These are phyloP conservation scores for Apotomis betuletana DNA, from an alignment of 2,888 invertebrate species.

Conservation along the genomic window DNA sequence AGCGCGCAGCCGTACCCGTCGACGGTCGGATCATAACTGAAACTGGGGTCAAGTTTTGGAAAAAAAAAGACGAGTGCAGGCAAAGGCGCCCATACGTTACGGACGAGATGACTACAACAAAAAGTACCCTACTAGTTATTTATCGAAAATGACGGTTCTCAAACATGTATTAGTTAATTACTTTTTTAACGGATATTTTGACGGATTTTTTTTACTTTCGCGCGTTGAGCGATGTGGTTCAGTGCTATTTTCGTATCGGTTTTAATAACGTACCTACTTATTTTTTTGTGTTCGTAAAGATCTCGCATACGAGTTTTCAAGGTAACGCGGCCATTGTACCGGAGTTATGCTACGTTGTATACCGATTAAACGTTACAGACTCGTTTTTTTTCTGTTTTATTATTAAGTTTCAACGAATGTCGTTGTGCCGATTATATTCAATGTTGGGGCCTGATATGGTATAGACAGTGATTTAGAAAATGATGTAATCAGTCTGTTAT, in stretches of 20 bases:
- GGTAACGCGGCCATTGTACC: constrained; percentile 79
- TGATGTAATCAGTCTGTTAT: constrained; percentile 33
- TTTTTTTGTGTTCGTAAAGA: constrained; percentile 56
- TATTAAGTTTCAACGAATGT: constrained; percentile 27
- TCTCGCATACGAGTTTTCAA: constrained; percentile 68
- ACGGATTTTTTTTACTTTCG: constrained; percentile 1
- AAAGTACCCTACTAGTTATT: constrained; percentile 82
- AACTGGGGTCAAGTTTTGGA: constrained; percentile 75
- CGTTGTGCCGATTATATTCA: constrained; percentile 36
- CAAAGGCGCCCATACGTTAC: constrained; percentile 80
- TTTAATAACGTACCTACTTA: constrained; percentile 43
- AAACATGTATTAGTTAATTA: constrained; percentile 58
- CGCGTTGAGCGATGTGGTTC: constrained; percentile 11
- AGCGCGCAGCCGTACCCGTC: constrained; percentile 74
- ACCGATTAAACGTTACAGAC: constrained; percentile 35
- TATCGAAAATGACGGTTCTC: constrained; percentile 63
- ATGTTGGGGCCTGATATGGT: constrained; percentile 27
- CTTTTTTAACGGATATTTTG: constrained; percentile 31
- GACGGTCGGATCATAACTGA: constrained; percentile 80
- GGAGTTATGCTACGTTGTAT: constrained; percentile 51
- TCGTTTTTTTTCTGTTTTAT: constrained; percentile 33
- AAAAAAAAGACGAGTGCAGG: constrained; percentile 73
- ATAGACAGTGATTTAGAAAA: constrained; percentile 27
- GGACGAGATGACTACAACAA: constrained; percentile 80
- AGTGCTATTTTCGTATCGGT: constrained; percentile 35